Evolutionary conservation across 2,888 invertebrate species (phyloP), one percentile per base, ranked within the genome.

Genomic region (Cyclophora punctaria): DNA sequence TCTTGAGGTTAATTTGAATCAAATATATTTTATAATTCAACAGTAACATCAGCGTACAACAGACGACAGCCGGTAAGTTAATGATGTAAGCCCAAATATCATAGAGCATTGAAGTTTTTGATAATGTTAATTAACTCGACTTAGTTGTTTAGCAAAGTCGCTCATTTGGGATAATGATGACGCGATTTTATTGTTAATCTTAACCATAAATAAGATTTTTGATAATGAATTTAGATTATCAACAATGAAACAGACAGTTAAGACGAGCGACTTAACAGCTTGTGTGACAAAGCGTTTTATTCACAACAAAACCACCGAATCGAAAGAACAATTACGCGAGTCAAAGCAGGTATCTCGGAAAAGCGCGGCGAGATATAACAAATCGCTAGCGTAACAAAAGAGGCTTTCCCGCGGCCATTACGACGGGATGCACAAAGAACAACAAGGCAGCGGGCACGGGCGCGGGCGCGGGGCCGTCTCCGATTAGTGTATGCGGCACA

Each of bases 331-430:
- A 88, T 88, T 83, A 86, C 78, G 76, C 70, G 77, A 82, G 81
- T 83, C 84, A 85, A 84, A 85, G 80, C 79, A 78, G 83, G 80
- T 85, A 80, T 81, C 78, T 77, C 63, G 66, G 79, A 73, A 83
- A 83, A 79, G 81, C 79, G 80, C 73, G 78, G 71, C 72, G 80
- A 83, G 81, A 86, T 84, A 83, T 83, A 86, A 85, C 85, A 84
- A 85, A 86, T 83, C 80, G 81, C 73, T 79, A 67, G 72, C 75
- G 75, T 79, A 84, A 88, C 87, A 88, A 88, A 81, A 76, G 87
- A 83, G 83, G 87, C 86, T 87, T 87, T 87, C 81, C 79, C 75
- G 81, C 75, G 80, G 79, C 86, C 84, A 87, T 88, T 87, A 87
- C 80, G 74, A 69, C 71, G 79, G 70, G 78, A 74, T 75, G 77